Conservation (phyloP, 2,113 vertebrate species). For the Symphodus melops region DNA sequence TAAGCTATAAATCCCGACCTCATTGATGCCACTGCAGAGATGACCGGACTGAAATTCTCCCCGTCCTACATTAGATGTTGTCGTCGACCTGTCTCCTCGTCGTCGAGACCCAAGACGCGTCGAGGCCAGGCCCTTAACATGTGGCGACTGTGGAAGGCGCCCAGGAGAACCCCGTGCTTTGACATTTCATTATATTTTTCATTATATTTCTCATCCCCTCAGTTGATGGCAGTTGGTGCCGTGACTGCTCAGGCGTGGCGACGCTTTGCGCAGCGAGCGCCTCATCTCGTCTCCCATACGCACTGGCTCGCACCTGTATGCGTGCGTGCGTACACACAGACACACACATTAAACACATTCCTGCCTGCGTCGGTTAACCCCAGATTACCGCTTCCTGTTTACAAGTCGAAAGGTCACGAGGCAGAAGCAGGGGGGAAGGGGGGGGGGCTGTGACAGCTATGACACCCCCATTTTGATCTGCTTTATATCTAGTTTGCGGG, state of each 20-base stretch:
- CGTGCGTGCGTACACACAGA: slow-evolving; percentile 3
- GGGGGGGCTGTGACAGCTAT: slow-evolving; percentile 56
- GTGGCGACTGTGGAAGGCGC: slow-evolving; percentile 60
- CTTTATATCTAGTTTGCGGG: slow-evolving; percentile 63
- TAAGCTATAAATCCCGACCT: slow-evolving; percentile 73
- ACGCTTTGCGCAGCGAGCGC: slow-evolving; percentile 68
- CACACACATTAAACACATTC: slow-evolving; percentile 35
- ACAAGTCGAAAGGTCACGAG: slow-evolving; percentile 77
- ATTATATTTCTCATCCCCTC: slow-evolving; percentile 82
- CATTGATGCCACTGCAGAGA: slow-evolving; percentile 51
- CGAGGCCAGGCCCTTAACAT: slow-evolving; percentile 53
- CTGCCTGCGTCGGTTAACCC: slow-evolving; percentile 55
- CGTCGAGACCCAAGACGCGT: slow-evolving; percentile 47
- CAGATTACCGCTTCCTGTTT: slow-evolving; percentile 77
- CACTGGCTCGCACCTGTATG: slow-evolving; percentile 51
- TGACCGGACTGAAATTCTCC: slow-evolving; percentile 58
- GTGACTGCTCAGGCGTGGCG: slow-evolving; percentile 77
- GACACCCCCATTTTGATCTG: slow-evolving; percentile 69
- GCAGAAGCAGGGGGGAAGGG: slow-evolving; percentile 40
- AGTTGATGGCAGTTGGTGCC: slow-evolving; percentile 77
- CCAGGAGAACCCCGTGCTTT: slow-evolving; percentile 72
- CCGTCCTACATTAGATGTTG: slow-evolving; percentile 69
- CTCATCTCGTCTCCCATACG: slow-evolving; percentile 64
- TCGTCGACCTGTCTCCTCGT: slow-evolving; percentile 62
- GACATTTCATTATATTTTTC: slow-evolving; percentile 86